Conservation (phyloP, 2,113 vertebrate species). For the Pithys albifrons region DNA sequence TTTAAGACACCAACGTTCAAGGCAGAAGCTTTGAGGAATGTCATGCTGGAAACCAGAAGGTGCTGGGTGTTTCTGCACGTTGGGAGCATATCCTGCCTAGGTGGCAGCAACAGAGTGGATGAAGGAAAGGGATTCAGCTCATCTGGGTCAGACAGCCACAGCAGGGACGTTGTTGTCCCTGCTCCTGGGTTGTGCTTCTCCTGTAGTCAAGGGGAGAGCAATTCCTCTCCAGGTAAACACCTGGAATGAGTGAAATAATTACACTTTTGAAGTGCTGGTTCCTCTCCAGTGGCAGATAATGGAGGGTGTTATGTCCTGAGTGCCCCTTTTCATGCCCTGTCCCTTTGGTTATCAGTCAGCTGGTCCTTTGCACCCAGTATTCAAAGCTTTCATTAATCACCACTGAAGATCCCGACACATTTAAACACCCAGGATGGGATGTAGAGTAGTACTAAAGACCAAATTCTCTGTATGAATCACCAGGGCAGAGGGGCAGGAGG, state of each 20-base stretch:
- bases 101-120: not conserved
- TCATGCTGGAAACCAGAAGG: fast-evolving
- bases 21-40: not conserved
- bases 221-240: not conserved
- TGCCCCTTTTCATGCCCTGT: not conserved
- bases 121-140: not conserved
- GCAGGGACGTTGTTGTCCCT: fast-evolving
- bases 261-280: not conserved
- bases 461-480: not conserved
- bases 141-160: not conserved
- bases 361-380: not conserved
- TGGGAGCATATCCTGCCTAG: not conserved
- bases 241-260: not conserved
- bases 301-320: fast-evolving
- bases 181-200: fast-evolving
- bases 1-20: not conserved
- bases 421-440: not conserved
- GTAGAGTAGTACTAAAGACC: fast-evolving
- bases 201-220: not conserved
- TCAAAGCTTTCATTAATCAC: not conserved
- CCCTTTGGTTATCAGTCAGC: too few relatives aligned
- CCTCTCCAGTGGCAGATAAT: not conserved
- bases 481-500: not conserved
- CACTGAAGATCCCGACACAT: not conserved
- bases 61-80: not conserved